These are phyloP conservation scores for Lordiphosa andalusiaca DNA, from an alignment of 2,888 invertebrate species.

Conservation along the genomic window DNA sequence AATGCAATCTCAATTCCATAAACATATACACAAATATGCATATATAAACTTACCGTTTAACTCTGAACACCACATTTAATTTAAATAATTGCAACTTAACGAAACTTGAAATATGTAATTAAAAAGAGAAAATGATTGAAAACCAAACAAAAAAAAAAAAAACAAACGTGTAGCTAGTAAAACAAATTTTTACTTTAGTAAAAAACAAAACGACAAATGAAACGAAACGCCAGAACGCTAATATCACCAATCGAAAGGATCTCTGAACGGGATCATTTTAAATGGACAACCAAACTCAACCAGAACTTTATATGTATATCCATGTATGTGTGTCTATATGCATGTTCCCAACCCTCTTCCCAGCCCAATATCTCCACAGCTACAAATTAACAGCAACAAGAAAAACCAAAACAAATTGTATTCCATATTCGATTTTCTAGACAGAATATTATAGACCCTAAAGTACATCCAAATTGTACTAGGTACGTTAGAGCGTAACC, in stretches of 20 bases:
- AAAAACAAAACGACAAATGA: slow-evolving; percentile 24
- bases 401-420: slow-evolving; percentile 29
- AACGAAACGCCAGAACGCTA: slow-evolving; percentile 10
- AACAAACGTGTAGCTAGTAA: slow-evolving; percentile 62
- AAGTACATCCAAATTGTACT: slow-evolving; percentile 41
- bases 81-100: slow-evolving; percentile 40
- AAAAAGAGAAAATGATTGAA: slow-evolving; percentile 25
- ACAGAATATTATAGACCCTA: slow-evolving; percentile 21
- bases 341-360: slow-evolving; percentile 9
- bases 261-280: neutral
- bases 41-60: slow-evolving; percentile 10
- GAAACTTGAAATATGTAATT: slow-evolving; percentile 40
- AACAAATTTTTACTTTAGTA: slow-evolving; percentile 63
- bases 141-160: slow-evolving; percentile 20
- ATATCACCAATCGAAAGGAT: neutral
- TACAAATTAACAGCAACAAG: slow-evolving; percentile 26
- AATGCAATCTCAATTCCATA: slow-evolving; percentile 56
- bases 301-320: too few species aligned
- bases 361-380: slow-evolving; percentile 33
- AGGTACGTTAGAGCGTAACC: slow-evolving; percentile 47
- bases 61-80: slow-evolving; percentile 47
- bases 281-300: neutral
- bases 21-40: slow-evolving; percentile 20
- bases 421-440: slow-evolving; percentile 53
- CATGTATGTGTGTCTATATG: slow-evolving; percentile 14